phyloP scores from a whole-genome alignment of 2,797 vertebrate genomes.

The Lagorchestes hirsutus region DNA sequence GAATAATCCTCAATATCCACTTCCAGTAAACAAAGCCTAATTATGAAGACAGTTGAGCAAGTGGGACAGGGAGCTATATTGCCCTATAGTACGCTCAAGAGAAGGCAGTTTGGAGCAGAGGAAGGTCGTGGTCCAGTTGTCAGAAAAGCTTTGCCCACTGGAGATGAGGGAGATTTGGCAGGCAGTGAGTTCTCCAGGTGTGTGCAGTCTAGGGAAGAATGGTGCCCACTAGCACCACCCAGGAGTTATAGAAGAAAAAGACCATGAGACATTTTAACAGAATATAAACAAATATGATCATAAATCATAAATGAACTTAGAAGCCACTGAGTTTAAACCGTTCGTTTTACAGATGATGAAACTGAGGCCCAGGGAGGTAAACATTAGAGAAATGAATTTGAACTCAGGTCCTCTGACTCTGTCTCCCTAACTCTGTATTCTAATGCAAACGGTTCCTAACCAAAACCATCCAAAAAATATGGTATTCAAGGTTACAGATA shows the following conservation, averaged over 20 bases:
- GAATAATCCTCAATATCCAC: not conserved
- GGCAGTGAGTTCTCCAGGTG: not conserved
- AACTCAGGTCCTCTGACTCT: not conserved
- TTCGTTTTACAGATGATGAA: not conserved
- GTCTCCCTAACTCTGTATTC: not conserved
- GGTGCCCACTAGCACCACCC: not conserved
- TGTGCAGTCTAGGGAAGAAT: not conserved
- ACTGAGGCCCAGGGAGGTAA: not conserved
- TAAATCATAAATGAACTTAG: not conserved
- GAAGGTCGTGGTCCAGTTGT: not conserved
- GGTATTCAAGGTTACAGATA: not conserved
- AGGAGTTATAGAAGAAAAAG: not conserved
- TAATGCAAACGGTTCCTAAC: not conserved
- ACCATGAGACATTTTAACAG: not conserved
- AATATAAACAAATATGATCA: not conserved
- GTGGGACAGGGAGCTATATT: not conserved
- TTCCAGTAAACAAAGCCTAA: not conserved
- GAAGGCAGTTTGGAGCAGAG: not conserved
- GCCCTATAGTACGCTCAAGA: not conserved
- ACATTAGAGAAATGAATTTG: not conserved
- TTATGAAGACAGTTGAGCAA: not conserved
- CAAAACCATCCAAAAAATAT: not conserved
- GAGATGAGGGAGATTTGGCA: not conserved
- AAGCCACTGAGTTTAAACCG: not conserved
- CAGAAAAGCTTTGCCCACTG: not conserved